Evolutionary conservation across 1,140 invertebrate species (phyloP), one percentile per base, ranked within the genome.

Genomic region (Agraylea sexmaculata): DNA sequence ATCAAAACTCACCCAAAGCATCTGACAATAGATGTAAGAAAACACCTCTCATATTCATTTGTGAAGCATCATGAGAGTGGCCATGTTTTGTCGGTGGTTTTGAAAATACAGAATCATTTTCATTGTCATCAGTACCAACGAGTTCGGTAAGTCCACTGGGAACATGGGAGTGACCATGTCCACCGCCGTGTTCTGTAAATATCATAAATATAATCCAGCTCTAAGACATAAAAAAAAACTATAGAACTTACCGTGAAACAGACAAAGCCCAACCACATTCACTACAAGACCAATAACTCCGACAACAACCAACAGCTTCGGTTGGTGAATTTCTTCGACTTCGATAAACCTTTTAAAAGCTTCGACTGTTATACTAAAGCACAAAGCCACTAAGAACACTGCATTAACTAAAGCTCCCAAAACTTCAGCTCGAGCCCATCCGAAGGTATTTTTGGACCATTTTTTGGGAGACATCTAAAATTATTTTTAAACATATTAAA

Each of bases 11-110:
- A 67, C 64, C 86, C 23, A 96, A 64, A 16, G 94, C 94, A 69
- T 99, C 95, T 17, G 92, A 94, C 4, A 99, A 58, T 4, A 99
- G 84, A 64, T 99, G 96, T 29, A 99, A 70, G 59, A 98, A 99
- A 1, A 97, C 95, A 12, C 91, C 93, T 33, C 84, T 73, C 87
- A 97, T 97, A 57, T 99, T 99, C 80, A 99, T 83, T 54, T 94
- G 83, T 17, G 77, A 77, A 1, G 81, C 72, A 52, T 79, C 74
- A 42, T 73, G 68, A 35, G 64, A 58, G 47, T 79, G 74, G 2
- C 64, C 61, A 46, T 27, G 51, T 43, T 42, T 22, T n/a, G 13
- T 25, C 28, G 4, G 20, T 32, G 3, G 37, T 32, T 22, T 37
- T 39, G 11, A 63, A 28, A 77, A 83, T 47, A 75, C 72, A 52